Base-by-base conservation (phyloP, 1,140 invertebrate genomes). In the Dreissena rostriformis region DNA sequence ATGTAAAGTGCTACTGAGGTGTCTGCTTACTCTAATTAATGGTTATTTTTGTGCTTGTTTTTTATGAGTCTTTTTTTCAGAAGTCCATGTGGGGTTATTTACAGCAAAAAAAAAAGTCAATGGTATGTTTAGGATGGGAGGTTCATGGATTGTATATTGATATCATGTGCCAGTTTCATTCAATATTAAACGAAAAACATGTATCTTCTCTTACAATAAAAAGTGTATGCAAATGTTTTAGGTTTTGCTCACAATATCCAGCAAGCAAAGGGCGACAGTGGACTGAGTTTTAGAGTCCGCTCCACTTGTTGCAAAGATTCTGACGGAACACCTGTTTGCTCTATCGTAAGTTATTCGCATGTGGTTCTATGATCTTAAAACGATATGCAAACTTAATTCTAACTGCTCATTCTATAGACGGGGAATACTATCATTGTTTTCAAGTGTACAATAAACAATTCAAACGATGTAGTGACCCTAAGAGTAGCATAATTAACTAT, bases 281-380 rank as follows among this genome's bases (percentile, higher is more conserved):
- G 57, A 2, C 11, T 79, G 1, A 84, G 82, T 8, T 85, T 86
- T 29, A 76, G 86, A 57, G 24, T 85, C 22, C 72, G 86, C n/a
- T 28, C 77, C 2, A 87, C 84, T 26, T 80, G 87, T 0, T 89
- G 88, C 57, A 70, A 86, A 55, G 84, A 78, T 10, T 65, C 55
- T 14, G 82, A 84, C 24, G 70, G 84, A 12, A 53, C 22, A n/a
- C 71, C 87, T 12, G 51, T 73, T 12, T 81, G 82, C 51, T 81
- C 77, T 15, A 57, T 84, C 4, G 67, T 87, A 70, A 80, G 22
- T 22, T 39, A 39, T 39, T 39, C 4, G 39, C 39, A 39, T 39
- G 2, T 39, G 2, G 39, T 39, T 39, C 39, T 5, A 39, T 5
- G 39, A 2, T 39, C 39, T 39, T 39, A 5, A 39, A 39, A 2